Base-by-base conservation (phyloP, 2,888 invertebrate species). In the Xanthia togata region DNA sequence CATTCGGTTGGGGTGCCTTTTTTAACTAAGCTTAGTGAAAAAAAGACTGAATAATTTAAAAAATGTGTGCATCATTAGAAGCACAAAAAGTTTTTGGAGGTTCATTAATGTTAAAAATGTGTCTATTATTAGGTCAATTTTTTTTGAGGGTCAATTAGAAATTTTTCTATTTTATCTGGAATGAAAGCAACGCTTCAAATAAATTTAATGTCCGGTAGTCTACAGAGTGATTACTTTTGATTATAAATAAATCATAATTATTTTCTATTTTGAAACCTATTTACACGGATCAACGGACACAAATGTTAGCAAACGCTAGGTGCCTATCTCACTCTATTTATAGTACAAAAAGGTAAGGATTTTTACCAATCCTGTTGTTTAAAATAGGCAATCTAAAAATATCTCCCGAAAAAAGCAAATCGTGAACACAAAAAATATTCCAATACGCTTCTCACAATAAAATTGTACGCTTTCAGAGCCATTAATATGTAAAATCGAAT, bases 401-500 rank as follows among this genome's bases (percentile, higher is more conserved):
- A 72, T n/a, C 4, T 9, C 23, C 12, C 50, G 41, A 72, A 72
- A 72, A 77, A 50, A 35, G 5, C 20, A 47, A 70, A 64, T 35
- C 38, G 50, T 44, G 41, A 53, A 81, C 70, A 47, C 41, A 65
- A 17, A 64, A 47, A 63, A 68, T 64, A 76, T 68, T 64, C 12
- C 59, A 62, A 62, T 62, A 55, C 60, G 50, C 76, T 81, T 71
- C 57, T 26, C 65, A 62, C 62, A 71, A 77, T n/a, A n/a, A n/a
- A n/a, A n/a, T 81, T 76, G 70, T 85, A 60, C 72, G 69, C 59
- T 79, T 81, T 76, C 69, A 84, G 71, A 59, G 38, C 69, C 76
- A 81, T 72, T 60, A 73, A 82, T 87, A 86, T 84, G 84, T 73
- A 69, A 84, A 83, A 83, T 74, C 26, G 78, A 55, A 67, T 70